Evolutionary conservation across 2,113 vertebrate species (phyloP).

Genomic region (Ariopsis seemanni): DNA sequence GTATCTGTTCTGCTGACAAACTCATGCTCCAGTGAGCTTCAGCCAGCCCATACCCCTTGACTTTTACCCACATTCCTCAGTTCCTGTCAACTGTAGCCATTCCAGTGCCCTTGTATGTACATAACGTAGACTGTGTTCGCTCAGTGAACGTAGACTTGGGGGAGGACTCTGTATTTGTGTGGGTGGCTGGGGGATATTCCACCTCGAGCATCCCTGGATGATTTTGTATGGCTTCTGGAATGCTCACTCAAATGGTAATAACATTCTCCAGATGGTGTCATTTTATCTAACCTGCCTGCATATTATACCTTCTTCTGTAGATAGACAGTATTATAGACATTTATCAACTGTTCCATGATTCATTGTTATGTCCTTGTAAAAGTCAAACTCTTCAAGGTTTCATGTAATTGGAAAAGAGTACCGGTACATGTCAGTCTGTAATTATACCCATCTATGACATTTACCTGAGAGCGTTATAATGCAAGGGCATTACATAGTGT

Average conservation of each 20-base stretch:
- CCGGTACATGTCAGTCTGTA: conserved; percentile 9
- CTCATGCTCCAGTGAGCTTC: conserved; percentile 29
- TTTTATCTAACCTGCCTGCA: not conserved
- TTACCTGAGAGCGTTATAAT: not conserved
- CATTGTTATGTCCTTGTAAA: not conserved
- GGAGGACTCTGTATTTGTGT: conserved; percentile 17
- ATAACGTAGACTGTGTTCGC: conserved; percentile 41
- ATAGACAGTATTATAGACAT: not conserved
- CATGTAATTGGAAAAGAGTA: not conserved
- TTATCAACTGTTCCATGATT: not conserved
- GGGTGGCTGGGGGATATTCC: conserved; percentile 22
- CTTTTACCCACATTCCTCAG: conserved; percentile 50
- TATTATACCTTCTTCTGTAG: not conserved
- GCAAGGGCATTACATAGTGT: not conserved
- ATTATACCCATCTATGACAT: not conserved
- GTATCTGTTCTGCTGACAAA: conserved; percentile 42
- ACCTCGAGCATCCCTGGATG: conserved; percentile 26
- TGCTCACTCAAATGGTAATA: conserved; percentile 20
- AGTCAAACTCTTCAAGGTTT: conserved; percentile 1
- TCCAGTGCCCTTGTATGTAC: conserved; percentile 44
- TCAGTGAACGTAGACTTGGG: not conserved
- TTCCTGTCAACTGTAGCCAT: conserved; percentile 39
- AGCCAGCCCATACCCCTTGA: conserved; percentile 33
- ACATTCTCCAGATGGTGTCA: conserved; percentile 5
- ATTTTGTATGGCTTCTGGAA: conserved; percentile 31